Percentiles rank a stretch among this genome's conserved stretches.
These are phyloP conservation scores for Danio aesculapii DNA, from an alignment of 2,797 vertebrate species.

Conservation along the genomic window DNA sequence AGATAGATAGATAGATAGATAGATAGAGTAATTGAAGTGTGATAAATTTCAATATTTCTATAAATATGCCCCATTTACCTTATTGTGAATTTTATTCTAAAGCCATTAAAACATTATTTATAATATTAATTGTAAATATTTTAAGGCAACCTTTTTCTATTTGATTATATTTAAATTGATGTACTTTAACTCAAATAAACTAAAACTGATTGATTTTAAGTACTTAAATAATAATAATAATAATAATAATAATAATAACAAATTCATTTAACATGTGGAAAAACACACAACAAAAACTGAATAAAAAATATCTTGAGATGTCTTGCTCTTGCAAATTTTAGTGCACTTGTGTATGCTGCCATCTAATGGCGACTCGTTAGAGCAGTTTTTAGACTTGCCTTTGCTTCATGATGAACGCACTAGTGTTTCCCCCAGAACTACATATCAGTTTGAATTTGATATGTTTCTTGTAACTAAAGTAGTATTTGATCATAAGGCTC, in stretches of 20 bases:
- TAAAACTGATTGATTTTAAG: background rate
- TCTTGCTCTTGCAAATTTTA: constrained; percentile 22
- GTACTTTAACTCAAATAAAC: background rate
- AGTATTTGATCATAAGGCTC: background rate
- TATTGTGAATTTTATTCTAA: background rate
- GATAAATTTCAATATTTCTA: background rate
- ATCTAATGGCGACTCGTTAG: constrained; percentile 33
- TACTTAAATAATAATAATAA: too few relatives aligned
- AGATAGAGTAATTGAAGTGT: too few relatives aligned
- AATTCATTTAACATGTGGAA: background rate
- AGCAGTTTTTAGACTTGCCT: background rate
- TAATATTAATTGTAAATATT: background rate
- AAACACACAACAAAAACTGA: background rate
- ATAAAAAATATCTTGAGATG: too few relatives aligned
- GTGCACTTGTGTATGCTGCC: constrained; percentile 26
- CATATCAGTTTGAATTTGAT: constrained; percentile 10
- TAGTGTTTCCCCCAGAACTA: background rate
- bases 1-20: too few relatives aligned
- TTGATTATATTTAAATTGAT: background rate
- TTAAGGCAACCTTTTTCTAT: background rate
- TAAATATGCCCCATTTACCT: background rate
- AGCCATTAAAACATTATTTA: background rate
- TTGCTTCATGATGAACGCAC: background rate
- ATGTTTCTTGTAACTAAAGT: background rate
- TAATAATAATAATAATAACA: background rate